phyloP scores from a whole-genome alignment of 2,888 invertebrate genomes.

The Caenorhabditis sinica region DNA sequence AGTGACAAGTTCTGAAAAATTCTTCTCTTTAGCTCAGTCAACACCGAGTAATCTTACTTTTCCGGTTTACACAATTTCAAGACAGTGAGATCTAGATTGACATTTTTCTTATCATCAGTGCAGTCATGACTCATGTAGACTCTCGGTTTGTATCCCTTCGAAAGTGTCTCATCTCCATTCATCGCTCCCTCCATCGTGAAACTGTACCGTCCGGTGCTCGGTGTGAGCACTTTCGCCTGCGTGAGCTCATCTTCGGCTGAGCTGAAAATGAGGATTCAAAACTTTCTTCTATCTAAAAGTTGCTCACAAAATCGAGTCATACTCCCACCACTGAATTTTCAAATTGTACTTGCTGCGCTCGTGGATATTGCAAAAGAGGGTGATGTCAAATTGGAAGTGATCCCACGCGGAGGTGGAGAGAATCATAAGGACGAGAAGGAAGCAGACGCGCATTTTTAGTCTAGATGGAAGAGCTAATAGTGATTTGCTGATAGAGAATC shows the following conservation, averaged over 20 bases:
- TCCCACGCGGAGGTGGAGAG: slow-evolving; percentile 16
- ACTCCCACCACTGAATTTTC: slow-evolving; percentile 28
- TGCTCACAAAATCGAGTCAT: slow-evolving; percentile 14
- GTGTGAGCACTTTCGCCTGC: neutral
- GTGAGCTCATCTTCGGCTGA: slow-evolving; percentile 13
- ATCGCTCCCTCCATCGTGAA: slow-evolving; percentile 26
- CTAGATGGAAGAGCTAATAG: too few relatives aligned
- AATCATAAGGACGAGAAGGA: neutral
- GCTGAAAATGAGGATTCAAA: neutral
- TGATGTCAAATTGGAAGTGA: slow-evolving; percentile 42
- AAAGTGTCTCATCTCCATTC: slow-evolving; percentile 17
- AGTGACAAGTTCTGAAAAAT: slow-evolving; percentile 27
- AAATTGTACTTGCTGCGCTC: slow-evolving; percentile 19
- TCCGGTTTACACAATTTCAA: neutral
- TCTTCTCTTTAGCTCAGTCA: neutral
- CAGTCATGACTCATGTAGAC: slow-evolving; percentile 32
- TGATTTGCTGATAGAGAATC: too few relatives aligned
- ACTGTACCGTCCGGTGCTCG: slow-evolving; percentile 6
- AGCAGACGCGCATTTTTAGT: neutral
- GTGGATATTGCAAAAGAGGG: slow-evolving; percentile 16
- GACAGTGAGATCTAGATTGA: slow-evolving; percentile 23
- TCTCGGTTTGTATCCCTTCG: slow-evolving; percentile 15
- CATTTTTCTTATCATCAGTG: slow-evolving; percentile 13
- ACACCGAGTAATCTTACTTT: slow-evolving; percentile 1
- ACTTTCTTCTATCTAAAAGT: neutral